These are phyloP conservation scores for Lithobius niger DNA, from an alignment of 1,140 invertebrate genomes.

Conservation along the genomic window DNA sequence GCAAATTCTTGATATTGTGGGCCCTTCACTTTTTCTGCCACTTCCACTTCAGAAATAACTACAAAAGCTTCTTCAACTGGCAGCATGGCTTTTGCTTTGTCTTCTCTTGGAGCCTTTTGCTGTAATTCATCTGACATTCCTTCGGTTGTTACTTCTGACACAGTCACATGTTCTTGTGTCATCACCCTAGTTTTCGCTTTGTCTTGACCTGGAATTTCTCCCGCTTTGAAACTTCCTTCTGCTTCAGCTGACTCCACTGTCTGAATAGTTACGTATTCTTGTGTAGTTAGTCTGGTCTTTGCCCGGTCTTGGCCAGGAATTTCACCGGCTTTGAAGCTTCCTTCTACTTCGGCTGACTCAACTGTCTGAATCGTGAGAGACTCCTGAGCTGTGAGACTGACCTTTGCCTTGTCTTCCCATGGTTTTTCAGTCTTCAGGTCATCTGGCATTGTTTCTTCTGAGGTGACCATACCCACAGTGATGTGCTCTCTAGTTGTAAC, in stretches of 20 bases:
- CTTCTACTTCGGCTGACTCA: not conserved
- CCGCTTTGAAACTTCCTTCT: conserved; percentile 11
- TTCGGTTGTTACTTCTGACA: not conserved
- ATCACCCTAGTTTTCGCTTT: not conserved
- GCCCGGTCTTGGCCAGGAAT: conserved; percentile 1
- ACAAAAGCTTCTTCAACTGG: conserved; percentile 64
- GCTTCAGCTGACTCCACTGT: conserved; percentile 15
- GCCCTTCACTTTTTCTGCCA: not conserved
- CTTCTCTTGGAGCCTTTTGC: not conserved
- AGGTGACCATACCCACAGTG: conserved; percentile 11
- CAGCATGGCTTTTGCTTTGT: conserved; percentile 60
- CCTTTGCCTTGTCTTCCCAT: conserved; percentile 64
- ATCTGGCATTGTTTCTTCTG: conserved; percentile 42
- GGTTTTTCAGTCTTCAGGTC: conserved; percentile 58
- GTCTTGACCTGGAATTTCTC: conserved; percentile 9
- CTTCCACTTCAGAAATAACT: conserved; percentile 32
- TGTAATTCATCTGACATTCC: not conserved
- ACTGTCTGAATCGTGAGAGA: conserved; percentile 3
- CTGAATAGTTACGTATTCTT: conserved; percentile 14
- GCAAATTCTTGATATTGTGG: not conserved
- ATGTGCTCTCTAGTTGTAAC: not conserved
- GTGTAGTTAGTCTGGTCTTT: conserved; percentile 11
- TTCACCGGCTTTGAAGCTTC: not conserved
- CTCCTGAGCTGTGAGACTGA: conserved; percentile 33
- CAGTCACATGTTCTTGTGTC: not conserved